Percentiles rank a stretch among this genome's conserved stretches.
These are phyloP conservation scores for Otus scops DNA, from an alignment of 2,797 vertebrate genomes.

Conservation along the genomic window DNA sequence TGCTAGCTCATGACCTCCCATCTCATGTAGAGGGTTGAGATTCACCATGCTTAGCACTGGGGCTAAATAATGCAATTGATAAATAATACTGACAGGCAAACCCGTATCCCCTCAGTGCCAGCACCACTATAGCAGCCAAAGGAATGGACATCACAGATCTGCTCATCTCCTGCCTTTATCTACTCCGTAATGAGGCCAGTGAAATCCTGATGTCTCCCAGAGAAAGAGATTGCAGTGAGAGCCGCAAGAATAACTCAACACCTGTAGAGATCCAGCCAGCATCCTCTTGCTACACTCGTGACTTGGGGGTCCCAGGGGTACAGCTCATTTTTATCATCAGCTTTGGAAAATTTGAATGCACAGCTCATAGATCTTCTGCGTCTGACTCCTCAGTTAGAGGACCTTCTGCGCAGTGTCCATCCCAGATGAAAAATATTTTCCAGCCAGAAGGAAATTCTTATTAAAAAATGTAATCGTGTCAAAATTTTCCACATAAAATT, in stretches of 20 bases:
- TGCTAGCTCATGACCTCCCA: neutral
- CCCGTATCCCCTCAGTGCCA: neutral
- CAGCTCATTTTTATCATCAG: neutral
- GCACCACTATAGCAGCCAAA: neutral
- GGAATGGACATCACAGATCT: neutral
- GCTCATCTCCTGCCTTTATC: neutral
- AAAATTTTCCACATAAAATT: neutral
- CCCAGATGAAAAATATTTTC: neutral
- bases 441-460: neutral
- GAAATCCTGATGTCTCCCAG: neutral
- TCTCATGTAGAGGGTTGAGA: neutral
- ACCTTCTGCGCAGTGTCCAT: neutral
- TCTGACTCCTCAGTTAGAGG: neutral
- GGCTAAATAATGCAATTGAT: neutral
- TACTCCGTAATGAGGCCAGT: neutral
- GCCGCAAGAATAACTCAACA: neutral
- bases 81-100: neutral
- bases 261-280: rapidly evolving
- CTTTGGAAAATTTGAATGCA: neutral
- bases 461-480: neutral
- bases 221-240: neutral
- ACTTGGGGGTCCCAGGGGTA: neutral
- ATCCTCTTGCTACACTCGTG: neutral
- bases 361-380: neutral
- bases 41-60: neutral